These are phyloP conservation scores for Idaea straminata DNA, from an alignment of 2,888 invertebrate species.

Conservation along the genomic window DNA sequence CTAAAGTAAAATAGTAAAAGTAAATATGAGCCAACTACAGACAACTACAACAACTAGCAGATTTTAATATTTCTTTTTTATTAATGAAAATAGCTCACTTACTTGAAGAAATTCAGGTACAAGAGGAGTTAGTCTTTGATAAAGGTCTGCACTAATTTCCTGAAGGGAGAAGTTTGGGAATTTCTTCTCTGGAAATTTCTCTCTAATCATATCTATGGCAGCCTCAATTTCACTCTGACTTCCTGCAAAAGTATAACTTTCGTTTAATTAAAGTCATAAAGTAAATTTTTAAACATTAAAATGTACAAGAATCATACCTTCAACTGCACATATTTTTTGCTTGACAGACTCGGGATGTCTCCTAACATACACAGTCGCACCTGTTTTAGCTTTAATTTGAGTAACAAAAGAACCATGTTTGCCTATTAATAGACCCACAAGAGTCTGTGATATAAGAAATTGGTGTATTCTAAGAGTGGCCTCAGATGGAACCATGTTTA, in stretches of 20 bases:
- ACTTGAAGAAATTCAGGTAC: slow-evolving; percentile 81
- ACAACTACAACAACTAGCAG: too few species aligned
- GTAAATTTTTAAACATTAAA: not conserved
- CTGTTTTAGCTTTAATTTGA: slow-evolving; percentile 87
- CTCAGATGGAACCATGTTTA: slow-evolving; percentile 72
- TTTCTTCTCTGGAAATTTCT: slow-evolving; percentile 89
- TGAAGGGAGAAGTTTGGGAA: slow-evolving; percentile 89
- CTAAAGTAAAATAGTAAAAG: too few species aligned
- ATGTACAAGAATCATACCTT: slow-evolving; percentile 74
- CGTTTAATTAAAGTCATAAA: not conserved
- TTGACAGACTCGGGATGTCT: slow-evolving; percentile 87
- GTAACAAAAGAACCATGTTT: slow-evolving; percentile 90
- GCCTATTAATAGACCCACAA: slow-evolving; percentile 94
- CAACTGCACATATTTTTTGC: slow-evolving; percentile 90
- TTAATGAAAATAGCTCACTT: slow-evolving; percentile 35
- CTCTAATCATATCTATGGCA: slow-evolving; percentile 91
- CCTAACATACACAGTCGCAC: slow-evolving; percentile 89
- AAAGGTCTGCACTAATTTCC: slow-evolving; percentile 77
- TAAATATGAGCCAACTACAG: too few species aligned
- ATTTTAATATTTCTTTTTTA: not conserved
- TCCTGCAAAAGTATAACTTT: slow-evolving; percentile 68
- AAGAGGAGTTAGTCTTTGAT: slow-evolving; percentile 71
- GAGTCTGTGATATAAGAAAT: slow-evolving; percentile 86
- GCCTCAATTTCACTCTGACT: slow-evolving; percentile 88
- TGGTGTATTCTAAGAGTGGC: slow-evolving; percentile 82